phyloP scores from a whole-genome alignment of 2,888 invertebrate genomes.

The Smittia aterrima region DNA sequence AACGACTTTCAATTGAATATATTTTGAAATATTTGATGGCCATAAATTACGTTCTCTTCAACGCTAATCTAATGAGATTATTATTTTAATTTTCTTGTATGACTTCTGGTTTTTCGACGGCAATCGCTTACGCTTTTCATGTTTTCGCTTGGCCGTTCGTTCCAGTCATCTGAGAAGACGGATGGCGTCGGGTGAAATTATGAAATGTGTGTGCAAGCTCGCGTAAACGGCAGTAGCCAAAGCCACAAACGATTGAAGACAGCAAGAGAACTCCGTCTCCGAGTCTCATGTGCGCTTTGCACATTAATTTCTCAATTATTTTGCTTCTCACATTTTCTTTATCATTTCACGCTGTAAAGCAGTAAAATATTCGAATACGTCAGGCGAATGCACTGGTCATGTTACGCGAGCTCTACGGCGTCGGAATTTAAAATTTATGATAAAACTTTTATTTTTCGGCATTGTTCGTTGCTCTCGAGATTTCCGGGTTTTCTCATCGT shows the following conservation, averaged over 20 bases:
- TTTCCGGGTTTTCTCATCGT: conserved; percentile 30
- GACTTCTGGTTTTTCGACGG: conserved; percentile 34
- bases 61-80: conserved; percentile 38
- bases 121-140: conserved; percentile 17
- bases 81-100: conserved; percentile 38
- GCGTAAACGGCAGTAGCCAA: conserved; percentile 7
- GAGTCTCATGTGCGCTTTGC: conserved; percentile 8
- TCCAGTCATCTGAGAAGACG: conserved; percentile 32
- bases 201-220: conserved; percentile 21
- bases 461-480: not conserved
- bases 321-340: not conserved
- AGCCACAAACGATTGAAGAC: conserved; percentile 20
- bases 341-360: not conserved
- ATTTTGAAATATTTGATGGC: conserved; percentile 22
- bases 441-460: conserved; percentile 5
- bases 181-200: conserved; percentile 37
- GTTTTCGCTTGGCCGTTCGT: not conserved
- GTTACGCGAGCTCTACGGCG: not conserved
- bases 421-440: conserved; percentile 13
- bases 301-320: conserved; percentile 40
- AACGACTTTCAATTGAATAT: conserved; percentile 8
- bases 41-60: conserved; percentile 17
- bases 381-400: conserved; percentile 2
- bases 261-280: not conserved
- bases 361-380: conserved; percentile 1